Base-by-base conservation (phyloP, 2,113 vertebrate genomes). In the Seriola aureovittata region DNA sequence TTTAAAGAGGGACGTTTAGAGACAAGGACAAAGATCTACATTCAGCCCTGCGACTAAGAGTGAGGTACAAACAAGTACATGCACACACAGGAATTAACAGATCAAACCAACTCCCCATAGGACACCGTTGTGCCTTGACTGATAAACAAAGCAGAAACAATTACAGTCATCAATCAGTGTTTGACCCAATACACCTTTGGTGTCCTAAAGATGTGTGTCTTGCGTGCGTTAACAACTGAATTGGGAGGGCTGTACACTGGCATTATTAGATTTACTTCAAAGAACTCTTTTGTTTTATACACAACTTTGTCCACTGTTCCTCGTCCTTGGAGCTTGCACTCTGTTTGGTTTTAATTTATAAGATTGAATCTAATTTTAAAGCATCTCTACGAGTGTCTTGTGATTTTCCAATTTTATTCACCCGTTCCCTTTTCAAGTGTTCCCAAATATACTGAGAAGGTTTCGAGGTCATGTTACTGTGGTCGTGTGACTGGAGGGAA, bases 91-190 rank as follows among this genome's bases (percentile, higher is more conserved):
- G 75, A 79, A 85, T 78, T 58, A 79, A 82, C 65, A 75, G 82
- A 81, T 85, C 71, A 83, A 71, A 85, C 46, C 23, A 38, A 11
- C 46, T 82, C 78, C 80, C 77, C 25, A 63, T 21, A 65, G 64
- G 78, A 62, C 6, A 3, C 34, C 0, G 25, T 3, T 54, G 54
- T 71, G 50, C 58, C 36, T 21, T 0, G 70, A 84, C 42, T 79
- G 40, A 58, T 50, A 78, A 87, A 75, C 82, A 77, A 81, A 82
- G 72, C 76, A 76, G 75, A 80, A 71, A 88, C 80, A 84, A 85
- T 76, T 69, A 81, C 55, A 75, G 73, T 78, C 71, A 86, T 88
- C 82, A 82, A 86, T 91, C 87, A 88, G 57, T 5, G 67, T 85
- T 80, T 78, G 52, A 88, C 77, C 54, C 48, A 38, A 59, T 25